Percentiles rank a stretch among this genome's conserved stretches.
Evolutionary conservation across 1,140 invertebrate species (phyloP).

Genomic region (Pachypeltis micranthus): DNA sequence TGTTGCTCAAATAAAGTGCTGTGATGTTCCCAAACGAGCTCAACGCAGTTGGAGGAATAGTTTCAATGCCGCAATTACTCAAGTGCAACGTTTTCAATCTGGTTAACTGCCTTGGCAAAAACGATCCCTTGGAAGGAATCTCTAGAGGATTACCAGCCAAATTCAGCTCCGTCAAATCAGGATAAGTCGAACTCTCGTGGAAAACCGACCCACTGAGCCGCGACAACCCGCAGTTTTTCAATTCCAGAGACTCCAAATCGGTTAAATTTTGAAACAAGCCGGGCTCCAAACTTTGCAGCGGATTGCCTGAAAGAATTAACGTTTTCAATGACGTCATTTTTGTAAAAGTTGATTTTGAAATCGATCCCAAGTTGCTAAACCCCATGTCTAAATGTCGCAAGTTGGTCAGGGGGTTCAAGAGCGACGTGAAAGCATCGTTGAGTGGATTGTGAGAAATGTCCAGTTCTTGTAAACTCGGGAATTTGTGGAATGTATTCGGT

Average conservation of each 20-base stretch:
- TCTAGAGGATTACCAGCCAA: slow-evolving; percentile 53
- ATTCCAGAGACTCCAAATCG: slow-evolving; percentile 48
- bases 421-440: slow-evolving; percentile 50
- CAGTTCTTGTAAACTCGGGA: slow-evolving; percentile 41
- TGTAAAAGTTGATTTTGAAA: slow-evolving; percentile 51
- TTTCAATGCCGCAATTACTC: slow-evolving; percentile 49
- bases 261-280: slow-evolving; percentile 56
- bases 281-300: slow-evolving; percentile 49
- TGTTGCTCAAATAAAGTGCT: slow-evolving; percentile 47
- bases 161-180: slow-evolving; percentile 52
- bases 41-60: slow-evolving; percentile 48
- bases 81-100: slow-evolving; percentile 50
- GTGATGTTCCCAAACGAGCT: slow-evolving; percentile 48
- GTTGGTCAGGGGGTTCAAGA: slow-evolving; percentile 50
- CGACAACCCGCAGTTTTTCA: slow-evolving; percentile 53
- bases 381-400: slow-evolving; percentile 60
- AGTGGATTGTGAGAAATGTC: slow-evolving; percentile 33
- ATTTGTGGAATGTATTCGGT: slow-evolving; percentile 47
- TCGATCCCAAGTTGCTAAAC: slow-evolving; percentile 52
- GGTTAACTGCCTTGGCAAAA: slow-evolving; percentile 51
- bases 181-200: slow-evolving; percentile 49
- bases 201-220: slow-evolving; percentile 50
- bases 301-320: slow-evolving; percentile 54
- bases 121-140: slow-evolving; percentile 37
- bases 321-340: slow-evolving; percentile 54